Evolutionary conservation across 2,113 vertebrate species (phyloP).

Genomic region (Microcebus tavaratra): DNA sequence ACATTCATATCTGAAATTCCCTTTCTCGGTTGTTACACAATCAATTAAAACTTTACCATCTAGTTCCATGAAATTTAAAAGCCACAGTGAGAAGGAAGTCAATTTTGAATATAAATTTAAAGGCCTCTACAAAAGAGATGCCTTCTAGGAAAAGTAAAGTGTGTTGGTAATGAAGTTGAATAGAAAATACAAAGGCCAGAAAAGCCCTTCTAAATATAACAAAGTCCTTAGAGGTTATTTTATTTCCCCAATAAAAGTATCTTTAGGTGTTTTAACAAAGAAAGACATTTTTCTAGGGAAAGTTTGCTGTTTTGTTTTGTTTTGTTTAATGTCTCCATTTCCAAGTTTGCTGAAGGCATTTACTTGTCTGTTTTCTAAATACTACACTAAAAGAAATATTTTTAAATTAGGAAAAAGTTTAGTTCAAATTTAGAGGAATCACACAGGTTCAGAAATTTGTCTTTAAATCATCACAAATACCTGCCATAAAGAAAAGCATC

Average conservation of each 20-base stretch:
- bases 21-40: conserved; percentile 24
- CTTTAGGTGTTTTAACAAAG: neutral
- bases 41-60: conserved; percentile 32
- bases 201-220: neutral
- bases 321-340: neutral
- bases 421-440: neutral
- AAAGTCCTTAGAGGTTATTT: conserved; percentile 16
- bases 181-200: neutral
- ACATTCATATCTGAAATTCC: conserved; percentile 29
- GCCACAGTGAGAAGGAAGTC: neutral
- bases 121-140: neutral
- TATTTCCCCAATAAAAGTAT: conserved; percentile 33
- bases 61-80: conserved; percentile 14
- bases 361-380: neutral
- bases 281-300: conserved; percentile 11
- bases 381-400: neutral
- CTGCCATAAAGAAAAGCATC: neutral
- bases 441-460: rapidly evolving
- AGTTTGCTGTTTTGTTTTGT: neutral
- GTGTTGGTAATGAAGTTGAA: neutral
- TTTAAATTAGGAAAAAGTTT: neutral
- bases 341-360: conserved; percentile 25
- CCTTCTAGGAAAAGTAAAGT: neutral
- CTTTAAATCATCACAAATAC: rapidly evolving
- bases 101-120: neutral